Evolutionary conservation across 1,140 invertebrate genomes (phyloP), one percentile per base, ranked within the genome.

Genomic region (Drepana arcuata): DNA sequence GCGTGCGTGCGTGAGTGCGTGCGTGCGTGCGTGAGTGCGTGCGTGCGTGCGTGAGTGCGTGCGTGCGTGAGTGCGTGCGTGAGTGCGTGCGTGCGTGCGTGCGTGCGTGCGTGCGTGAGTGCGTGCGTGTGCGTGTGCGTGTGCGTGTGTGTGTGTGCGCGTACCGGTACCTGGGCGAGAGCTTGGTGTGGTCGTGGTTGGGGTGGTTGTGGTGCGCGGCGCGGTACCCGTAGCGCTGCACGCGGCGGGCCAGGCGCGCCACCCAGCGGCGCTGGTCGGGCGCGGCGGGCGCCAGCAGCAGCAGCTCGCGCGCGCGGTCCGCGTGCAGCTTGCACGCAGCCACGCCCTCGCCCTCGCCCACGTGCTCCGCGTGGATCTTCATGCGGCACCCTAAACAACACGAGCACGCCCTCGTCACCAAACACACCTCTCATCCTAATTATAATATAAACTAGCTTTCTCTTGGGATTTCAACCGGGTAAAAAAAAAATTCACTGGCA

Each of bases 291-390:
- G 96, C 95, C 49, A 98, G 84, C 36, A 99, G 84, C 27, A 98
- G 85, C 61, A 98, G 85, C 79, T 98, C 96, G 69, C 96, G 94
- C 43, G 96, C 96, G 28, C 94, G 93, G 86, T 98, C 96, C 59
- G 94, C 95, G 70, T 97, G 95, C 26, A 98, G 88, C 85, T 97
- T 96, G 81, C 94, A 96, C 16, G 93, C 93, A 31, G 93, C 93
- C 65, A 96, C 89, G 71, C 94, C 92, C 69, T 95, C 94, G 62
- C 92, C 89, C 54, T 91, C 89, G 11, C 89, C 86, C 64, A 95
- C 89, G 88, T 99, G 96, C 69, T 99, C 96, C 81, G 94, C 93
- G 81, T 99, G 97, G 50, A 98, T 92, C 86, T 98, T 98, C 58
- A 96, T 93, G 63, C 94, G 92, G 85, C 97, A 99, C 54, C 95